A percentile compares a stretch with the other conserved stretches of the same genome.
These are phyloP conservation scores for Limnothrissa miodon DNA, from an alignment of 2,113 vertebrate species.

Conservation along the genomic window DNA sequence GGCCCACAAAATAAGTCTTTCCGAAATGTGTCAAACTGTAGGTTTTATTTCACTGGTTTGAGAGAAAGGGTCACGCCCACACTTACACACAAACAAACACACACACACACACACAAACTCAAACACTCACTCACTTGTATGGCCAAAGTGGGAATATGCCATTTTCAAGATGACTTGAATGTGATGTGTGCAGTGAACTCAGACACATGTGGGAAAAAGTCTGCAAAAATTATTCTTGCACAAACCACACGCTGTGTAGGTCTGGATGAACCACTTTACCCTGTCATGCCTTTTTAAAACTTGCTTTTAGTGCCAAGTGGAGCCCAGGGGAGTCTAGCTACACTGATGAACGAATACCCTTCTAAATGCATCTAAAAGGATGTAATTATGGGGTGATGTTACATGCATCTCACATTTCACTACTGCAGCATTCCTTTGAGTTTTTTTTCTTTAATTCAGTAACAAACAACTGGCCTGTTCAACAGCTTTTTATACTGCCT, in stretches of 20 bases:
- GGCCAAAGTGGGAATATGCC: neutral
- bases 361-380: neutral
- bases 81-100: too few relatives aligned
- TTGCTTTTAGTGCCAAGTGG: neutral
- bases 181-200: neutral
- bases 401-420: neutral
- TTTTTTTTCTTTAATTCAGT: neutral
- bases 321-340: neutral
- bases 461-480: neutral
- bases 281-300: too few relatives aligned
- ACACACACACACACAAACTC: neutral
- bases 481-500: too few relatives aligned
- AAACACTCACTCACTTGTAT: neutral
- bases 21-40: neutral
- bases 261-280: neutral
- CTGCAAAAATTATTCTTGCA: neutral
- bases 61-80: too few relatives aligned
- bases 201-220: neutral
- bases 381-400: neutral
- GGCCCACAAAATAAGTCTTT: too few relatives aligned
- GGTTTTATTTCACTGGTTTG: neutral
- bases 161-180: neutral
- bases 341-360: neutral
- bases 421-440: neutral
- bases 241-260: neutral